phyloP scores from a whole-genome alignment of 1,140 invertebrate genomes.

The Drosophila novamexicana region DNA sequence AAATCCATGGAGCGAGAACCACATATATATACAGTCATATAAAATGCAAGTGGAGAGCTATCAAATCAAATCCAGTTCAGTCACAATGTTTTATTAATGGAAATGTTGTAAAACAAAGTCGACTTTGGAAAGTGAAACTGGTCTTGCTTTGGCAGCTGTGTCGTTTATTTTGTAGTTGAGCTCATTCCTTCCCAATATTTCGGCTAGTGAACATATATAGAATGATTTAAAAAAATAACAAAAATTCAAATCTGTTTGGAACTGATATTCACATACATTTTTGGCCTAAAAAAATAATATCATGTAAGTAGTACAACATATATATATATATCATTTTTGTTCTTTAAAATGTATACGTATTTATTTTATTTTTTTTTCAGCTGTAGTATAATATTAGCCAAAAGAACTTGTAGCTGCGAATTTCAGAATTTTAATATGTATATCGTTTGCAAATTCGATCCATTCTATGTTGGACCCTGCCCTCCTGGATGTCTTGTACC shows the following conservation, averaged over 20 bases:
- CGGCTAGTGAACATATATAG: slow-evolving; percentile 20
- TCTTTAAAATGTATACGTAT: background rate
- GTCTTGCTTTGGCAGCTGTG: background rate
- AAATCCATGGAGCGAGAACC: too few relatives aligned
- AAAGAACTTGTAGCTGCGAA: background rate
- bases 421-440: slow-evolving; percentile 11
- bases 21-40: too few relatives aligned
- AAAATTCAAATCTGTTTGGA: slow-evolving; percentile 12
- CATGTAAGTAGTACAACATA: background rate
- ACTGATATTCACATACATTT: slow-evolving; percentile 39
- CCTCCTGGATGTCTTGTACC: slow-evolving; percentile 31
- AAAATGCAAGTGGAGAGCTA: background rate
- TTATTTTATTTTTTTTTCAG: background rate
- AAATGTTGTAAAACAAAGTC: slow-evolving; percentile 5
- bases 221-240: background rate
- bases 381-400: background rate
- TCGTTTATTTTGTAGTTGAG: background rate
- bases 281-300: slow-evolving; percentile 21
- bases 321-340: background rate
- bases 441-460: slow-evolving; percentile 47
- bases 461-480: slow-evolving; percentile 42
- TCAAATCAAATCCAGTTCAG: background rate
- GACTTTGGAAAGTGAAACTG: slow-evolving; percentile 6
- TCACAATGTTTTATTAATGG: background rate
- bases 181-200: slow-evolving; percentile 35